These are phyloP conservation scores for Gobionotothen gibberifrons DNA, from an alignment of 2,797 vertebrate genomes.

Conservation along the genomic window DNA sequence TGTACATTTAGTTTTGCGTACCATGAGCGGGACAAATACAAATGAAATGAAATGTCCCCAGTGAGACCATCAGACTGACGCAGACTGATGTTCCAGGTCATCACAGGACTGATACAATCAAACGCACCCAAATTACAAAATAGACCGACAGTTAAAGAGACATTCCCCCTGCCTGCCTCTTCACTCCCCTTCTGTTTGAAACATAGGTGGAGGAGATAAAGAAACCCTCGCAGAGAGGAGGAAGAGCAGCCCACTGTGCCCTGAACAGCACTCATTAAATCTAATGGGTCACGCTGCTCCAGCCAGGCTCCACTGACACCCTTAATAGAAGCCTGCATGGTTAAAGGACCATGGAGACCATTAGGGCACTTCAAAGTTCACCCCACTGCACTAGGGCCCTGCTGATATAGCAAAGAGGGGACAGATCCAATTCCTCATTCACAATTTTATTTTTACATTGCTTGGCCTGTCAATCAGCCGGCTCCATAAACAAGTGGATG, in stretches of 20 bases:
- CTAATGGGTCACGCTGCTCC: constrained; percentile 80
- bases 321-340: constrained; percentile 79
- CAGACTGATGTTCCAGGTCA: constrained; percentile 7
- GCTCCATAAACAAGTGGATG: constrained; percentile 78
- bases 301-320: constrained; percentile 81
- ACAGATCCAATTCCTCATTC: constrained; percentile 77
- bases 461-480: constrained; percentile 68
- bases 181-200: constrained; percentile 36
- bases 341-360: constrained; percentile 81
- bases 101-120: constrained; percentile 30
- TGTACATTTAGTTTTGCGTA: no score
- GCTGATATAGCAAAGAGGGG: constrained; percentile 68
- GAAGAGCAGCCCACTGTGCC: constrained; percentile 73
- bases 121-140: constrained; percentile 14
- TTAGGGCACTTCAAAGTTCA: constrained; percentile 85
- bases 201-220: constrained; percentile 65
- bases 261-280: constrained; percentile 79
- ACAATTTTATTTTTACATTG: constrained; percentile 68
- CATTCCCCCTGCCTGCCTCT: not conserved
- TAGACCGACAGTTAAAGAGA: constrained; percentile 3
- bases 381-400: constrained; percentile 64
- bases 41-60: no score
- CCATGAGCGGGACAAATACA: no score
- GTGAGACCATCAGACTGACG: constrained; percentile 1
- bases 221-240: constrained; percentile 70